These are phyloP conservation scores for Enteromius afrohamiltoni DNA, from an alignment of 2,797 vertebrate genomes.

Conservation along the genomic window DNA sequence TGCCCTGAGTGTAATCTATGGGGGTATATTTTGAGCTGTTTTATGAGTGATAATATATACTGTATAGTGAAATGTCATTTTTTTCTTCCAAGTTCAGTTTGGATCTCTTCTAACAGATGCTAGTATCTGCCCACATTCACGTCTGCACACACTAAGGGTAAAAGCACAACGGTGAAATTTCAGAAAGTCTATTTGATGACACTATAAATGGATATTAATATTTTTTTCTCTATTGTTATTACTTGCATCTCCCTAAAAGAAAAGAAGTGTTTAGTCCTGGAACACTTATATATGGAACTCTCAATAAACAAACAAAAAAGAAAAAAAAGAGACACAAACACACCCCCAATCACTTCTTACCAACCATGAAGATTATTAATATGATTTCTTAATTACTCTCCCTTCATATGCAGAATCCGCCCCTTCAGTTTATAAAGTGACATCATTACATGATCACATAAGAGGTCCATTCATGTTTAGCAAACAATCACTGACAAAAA, in stretches of 20 bases:
- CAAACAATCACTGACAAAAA: not conserved
- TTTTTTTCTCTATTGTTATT: not conserved
- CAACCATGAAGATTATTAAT: not conserved
- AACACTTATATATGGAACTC: constrained; percentile 5
- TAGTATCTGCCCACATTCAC: not conserved
- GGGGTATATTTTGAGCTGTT: not conserved
- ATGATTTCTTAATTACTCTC: constrained; percentile 6
- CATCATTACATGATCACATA: constrained; percentile 31
- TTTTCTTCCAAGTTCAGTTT: not conserved
- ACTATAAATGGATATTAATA: constrained; percentile 14
- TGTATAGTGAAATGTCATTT: not conserved
- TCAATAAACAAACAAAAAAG: constrained; percentile 17
- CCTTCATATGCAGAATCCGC: constrained; percentile 20
- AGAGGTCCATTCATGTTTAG: not conserved
- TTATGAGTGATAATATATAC: not conserved
- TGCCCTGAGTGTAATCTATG: constrained; percentile 29
- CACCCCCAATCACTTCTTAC: constrained; percentile 8
- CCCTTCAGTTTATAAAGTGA: constrained; percentile 21
- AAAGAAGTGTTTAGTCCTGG: not conserved
- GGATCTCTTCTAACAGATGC: not conserved
- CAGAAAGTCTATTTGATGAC: constrained; percentile 11
- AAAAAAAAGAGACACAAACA: constrained; percentile 6
- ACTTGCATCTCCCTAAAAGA: not conserved
- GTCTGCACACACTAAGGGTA: constrained; percentile 20
- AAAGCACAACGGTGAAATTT: constrained; percentile 40